A percentile compares a stretch with the other conserved stretches of the same genome.
phyloP scores from a whole-genome alignment of 1,140 invertebrate species.

The Bradysia coprophila region DNA sequence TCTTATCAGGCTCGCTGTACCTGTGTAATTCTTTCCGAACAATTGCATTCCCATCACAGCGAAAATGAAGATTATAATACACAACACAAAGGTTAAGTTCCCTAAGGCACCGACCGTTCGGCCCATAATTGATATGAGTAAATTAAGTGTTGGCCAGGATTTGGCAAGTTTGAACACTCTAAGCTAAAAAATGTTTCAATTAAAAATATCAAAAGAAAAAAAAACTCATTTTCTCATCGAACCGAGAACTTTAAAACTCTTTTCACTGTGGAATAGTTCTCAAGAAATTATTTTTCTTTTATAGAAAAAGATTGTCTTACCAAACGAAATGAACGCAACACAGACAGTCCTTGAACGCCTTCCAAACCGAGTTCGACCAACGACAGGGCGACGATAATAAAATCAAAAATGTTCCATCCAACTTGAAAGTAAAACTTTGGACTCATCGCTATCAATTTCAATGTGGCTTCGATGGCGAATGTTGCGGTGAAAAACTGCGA shows the following conservation, averaged over 20 bases:
- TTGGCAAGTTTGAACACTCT: conserved; percentile 98
- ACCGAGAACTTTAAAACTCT: too few relatives aligned
- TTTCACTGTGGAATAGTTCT: too few relatives aligned
- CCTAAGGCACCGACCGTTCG: conserved; percentile 94
- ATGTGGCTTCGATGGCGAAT: conserved; percentile 87
- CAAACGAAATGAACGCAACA: conserved; percentile 94
- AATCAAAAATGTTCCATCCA: conserved; percentile 98
- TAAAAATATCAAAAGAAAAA: too few relatives aligned
- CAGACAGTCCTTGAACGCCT: conserved; percentile 86
- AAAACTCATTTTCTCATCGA: too few relatives aligned
- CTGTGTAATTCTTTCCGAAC: conserved; percentile 85
- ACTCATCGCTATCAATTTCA: conserved; percentile 93
- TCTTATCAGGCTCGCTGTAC: conserved; percentile 30
- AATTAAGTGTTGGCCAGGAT: conserved; percentile 96
- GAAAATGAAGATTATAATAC: conserved; percentile 98
- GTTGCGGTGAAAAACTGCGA: conserved; percentile 93
- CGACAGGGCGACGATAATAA: conserved; percentile 91
- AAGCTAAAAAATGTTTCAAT: conserved; percentile 51
- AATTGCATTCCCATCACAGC: conserved; percentile 98
- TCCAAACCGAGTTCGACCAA: conserved; percentile 82
- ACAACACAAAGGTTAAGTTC: conserved; percentile 93
- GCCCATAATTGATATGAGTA: conserved; percentile 96
- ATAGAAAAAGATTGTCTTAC: too few relatives aligned
- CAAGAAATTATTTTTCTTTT: too few relatives aligned
- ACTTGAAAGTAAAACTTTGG: conserved; percentile 96